Evolutionary conservation across 2,113 vertebrate species (phyloP).

Genomic region (Ciconia maguari): DNA sequence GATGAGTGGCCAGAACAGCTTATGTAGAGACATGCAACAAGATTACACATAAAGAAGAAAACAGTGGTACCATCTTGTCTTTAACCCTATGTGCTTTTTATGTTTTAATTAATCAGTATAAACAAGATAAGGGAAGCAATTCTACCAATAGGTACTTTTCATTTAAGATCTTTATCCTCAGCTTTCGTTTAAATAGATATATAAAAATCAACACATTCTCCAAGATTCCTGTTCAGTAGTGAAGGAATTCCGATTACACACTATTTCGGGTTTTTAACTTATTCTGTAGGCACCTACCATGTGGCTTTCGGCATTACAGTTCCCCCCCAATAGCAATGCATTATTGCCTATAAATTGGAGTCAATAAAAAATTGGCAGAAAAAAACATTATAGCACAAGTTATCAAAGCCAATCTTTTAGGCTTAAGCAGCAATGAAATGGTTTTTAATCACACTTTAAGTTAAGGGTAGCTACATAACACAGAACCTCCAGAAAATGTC

Average conservation of each 20-base stretch:
- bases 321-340: not conserved
- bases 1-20: slow-evolving; percentile 95
- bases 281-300: not conserved
- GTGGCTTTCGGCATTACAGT: not conserved
- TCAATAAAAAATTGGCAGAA: not conserved
- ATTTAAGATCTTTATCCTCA: not conserved
- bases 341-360: not conserved
- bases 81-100: slow-evolving; percentile 51
- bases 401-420: not conserved
- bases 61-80: slow-evolving; percentile 74
- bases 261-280: slow-evolving; percentile 12
- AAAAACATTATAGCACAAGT: not conserved
- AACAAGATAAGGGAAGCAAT: slow-evolving; percentile 50
- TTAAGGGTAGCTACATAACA: not conserved
- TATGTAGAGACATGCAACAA: slow-evolving; percentile 86
- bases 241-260: slow-evolving; percentile 66
- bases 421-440: not conserved
- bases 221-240: slow-evolving; percentile 49
- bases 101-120: slow-evolving; percentile 65
- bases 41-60: slow-evolving; percentile 76
- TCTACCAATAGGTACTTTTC: slow-evolving; percentile 2
- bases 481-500: not conserved
- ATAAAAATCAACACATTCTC: slow-evolving; percentile 15
- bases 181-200: slow-evolving; percentile 25
- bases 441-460: not conserved